A percentile compares a stretch with the other conserved stretches of the same genome.
phyloP scores from a whole-genome alignment of 1,140 invertebrate genomes.

The Hirudo medicinalis region DNA sequence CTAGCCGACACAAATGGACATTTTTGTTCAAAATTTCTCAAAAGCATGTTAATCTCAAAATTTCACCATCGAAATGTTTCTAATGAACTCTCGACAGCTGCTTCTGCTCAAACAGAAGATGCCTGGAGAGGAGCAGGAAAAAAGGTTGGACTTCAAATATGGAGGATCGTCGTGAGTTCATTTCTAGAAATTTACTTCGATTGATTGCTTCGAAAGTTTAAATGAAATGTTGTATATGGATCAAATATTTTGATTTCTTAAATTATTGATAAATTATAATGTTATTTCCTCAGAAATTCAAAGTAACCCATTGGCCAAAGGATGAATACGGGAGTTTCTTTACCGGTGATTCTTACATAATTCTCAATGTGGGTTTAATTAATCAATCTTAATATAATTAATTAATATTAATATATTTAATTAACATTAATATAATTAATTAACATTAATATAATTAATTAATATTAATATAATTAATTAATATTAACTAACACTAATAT shows the following conservation, averaged over 20 bases:
- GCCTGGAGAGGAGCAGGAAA: conserved; percentile 34
- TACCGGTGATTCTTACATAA: conserved; percentile 69
- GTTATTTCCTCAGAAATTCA: conserved; percentile 52
- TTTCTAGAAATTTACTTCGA: neutral
- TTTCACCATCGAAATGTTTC: too few relatives aligned
- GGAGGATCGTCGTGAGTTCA: conserved; percentile 31
- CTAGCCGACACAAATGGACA: too few relatives aligned
- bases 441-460: too few relatives aligned
- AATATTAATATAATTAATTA: too few relatives aligned
- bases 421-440: too few relatives aligned
- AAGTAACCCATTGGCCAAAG: conserved; percentile 56
- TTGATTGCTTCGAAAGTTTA: neutral
- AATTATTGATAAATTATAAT: neutral
- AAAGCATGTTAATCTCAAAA: too few relatives aligned
- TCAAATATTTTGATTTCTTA: too few relatives aligned
- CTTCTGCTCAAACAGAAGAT: conserved; percentile 33
- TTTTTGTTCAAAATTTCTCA: too few relatives aligned
- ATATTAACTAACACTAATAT: too few relatives aligned
- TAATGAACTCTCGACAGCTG: conserved; percentile 28
- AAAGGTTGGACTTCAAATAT: conserved; percentile 31
- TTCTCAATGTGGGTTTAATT: conserved; percentile 43
- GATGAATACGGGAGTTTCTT: conserved; percentile 67
- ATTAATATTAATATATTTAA: too few relatives aligned
- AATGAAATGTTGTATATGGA: too few relatives aligned
- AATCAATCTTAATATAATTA: too few relatives aligned